Evolutionary conservation across 2,888 invertebrate species (phyloP).

Genomic region (Poecilus cupreus): DNA sequence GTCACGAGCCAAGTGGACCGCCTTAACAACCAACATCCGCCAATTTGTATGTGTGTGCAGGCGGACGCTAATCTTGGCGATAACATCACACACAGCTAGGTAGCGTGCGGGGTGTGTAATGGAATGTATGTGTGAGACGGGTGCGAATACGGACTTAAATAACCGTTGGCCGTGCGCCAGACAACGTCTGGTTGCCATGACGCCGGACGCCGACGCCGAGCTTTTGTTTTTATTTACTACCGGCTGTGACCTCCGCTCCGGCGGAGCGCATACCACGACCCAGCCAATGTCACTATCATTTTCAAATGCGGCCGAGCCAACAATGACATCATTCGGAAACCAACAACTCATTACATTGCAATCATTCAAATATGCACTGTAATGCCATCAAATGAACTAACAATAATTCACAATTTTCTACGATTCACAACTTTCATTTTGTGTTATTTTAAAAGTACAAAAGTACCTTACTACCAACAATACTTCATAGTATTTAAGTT

Average conservation of each 20-base stretch:
- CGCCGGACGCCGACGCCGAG: slow-evolving; percentile 10
- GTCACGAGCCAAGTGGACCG: background rate
- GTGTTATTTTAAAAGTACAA: background rate
- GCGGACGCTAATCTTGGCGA: slow-evolving; percentile 13
- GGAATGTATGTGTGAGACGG: slow-evolving; percentile 1
- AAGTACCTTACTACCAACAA: background rate
- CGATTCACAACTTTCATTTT: too few species aligned
- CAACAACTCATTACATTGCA: too few species aligned
- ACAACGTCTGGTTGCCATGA: slow-evolving; percentile 42
- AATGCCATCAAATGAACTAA: background rate
- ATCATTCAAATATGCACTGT: background rate
- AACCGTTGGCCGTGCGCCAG: slow-evolving; percentile 45
- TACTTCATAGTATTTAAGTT: background rate
- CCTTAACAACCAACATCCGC: too few species aligned
- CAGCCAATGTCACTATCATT: background rate
- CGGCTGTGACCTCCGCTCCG: slow-evolving; percentile 2
- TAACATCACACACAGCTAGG: background rate
- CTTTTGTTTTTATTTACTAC: slow-evolving; percentile 13
- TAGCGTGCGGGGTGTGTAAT: background rate
- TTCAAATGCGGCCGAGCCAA: background rate
- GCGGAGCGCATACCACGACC: background rate
- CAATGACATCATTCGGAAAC: too few species aligned
- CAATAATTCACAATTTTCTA: background rate
- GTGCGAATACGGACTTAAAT: slow-evolving; percentile 38
- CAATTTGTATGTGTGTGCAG: background rate